A percentile compares a stretch with the other conserved stretches of the same genome.
Evolutionary conservation across 2,888 invertebrate species (phyloP).

Genomic region (Rotaria magnacalcarata): DNA sequence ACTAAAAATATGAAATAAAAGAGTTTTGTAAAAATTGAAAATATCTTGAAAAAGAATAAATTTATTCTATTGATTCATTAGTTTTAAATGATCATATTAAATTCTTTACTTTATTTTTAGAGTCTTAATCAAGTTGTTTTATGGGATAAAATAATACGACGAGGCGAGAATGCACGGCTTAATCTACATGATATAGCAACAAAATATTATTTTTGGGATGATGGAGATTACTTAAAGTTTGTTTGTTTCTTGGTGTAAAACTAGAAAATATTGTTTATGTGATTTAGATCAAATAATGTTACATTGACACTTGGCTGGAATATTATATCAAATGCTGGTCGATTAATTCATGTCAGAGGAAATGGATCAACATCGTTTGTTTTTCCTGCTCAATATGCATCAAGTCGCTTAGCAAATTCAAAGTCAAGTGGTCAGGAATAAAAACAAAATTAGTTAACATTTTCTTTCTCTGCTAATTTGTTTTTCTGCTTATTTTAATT

Average conservation of each 20-base stretch:
- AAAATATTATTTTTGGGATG: conserved; percentile 99
- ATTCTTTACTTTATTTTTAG: conserved; percentile 57
- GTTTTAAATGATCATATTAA: too few relatives aligned
- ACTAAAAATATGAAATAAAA: too few relatives aligned
- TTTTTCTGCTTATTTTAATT: conserved; percentile 19
- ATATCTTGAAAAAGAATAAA: too few relatives aligned
- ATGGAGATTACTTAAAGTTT: conserved; percentile 89
- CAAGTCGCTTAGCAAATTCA: background rate
- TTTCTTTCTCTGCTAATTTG: background rate
- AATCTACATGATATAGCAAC: conserved; percentile 89
- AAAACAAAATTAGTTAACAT: background rate
- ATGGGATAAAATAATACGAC: conserved; percentile 94
- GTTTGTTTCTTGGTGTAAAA: background rate
- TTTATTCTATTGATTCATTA: too few relatives aligned
- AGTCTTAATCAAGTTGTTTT: conserved; percentile 72
- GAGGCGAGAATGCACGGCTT: conserved; percentile 85
- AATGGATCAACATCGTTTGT: conserved; percentile 62
- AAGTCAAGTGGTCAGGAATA: background rate
- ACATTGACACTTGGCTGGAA: conserved; percentile 93
- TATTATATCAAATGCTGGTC: conserved; percentile 94
- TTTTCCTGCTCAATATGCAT: conserved; percentile 41
- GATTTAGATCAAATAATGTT: conserved; percentile 83
- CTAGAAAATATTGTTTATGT: conserved; percentile 54
- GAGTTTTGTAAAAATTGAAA: too few relatives aligned
- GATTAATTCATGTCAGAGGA: conserved; percentile 79